phyloP scores from a whole-genome alignment of 1,140 invertebrate genomes.

The Achroia grisella region DNA sequence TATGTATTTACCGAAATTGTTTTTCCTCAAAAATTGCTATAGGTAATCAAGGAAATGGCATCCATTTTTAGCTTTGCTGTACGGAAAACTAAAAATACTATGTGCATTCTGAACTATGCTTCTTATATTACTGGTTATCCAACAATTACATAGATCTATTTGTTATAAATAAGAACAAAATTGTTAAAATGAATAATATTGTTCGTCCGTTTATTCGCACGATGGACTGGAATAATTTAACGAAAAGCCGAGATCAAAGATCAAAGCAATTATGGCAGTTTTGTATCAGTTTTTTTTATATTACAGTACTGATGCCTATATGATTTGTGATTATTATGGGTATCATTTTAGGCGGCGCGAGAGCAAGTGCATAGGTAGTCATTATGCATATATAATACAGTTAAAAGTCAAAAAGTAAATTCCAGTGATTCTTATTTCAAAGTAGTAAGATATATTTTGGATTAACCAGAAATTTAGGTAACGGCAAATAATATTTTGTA shows the following conservation, averaged over 20 bases:
- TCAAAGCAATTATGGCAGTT: conserved; percentile 39
- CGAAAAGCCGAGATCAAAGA: conserved; percentile 48
- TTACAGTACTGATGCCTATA: conserved; percentile 35
- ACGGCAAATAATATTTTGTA: conserved; percentile 2
- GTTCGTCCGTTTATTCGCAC: conserved; percentile 8
- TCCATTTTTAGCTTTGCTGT: no score
- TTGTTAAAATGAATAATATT: not conserved
- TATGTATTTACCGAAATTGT: no score
- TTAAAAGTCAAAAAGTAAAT: conserved; percentile 3
- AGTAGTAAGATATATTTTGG: conserved; percentile 23
- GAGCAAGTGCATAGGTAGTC: conserved; percentile 47
- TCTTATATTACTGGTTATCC: no score
- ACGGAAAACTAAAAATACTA: no score
- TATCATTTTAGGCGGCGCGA: conserved; percentile 46
- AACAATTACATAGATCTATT: no score
- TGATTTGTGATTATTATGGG: conserved; percentile 56
- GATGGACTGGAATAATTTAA: conserved; percentile 21
- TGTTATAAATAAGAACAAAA: no score
- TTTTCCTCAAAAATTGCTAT: no score
- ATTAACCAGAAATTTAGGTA: conserved; percentile 1
- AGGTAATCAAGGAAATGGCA: no score
- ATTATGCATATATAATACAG: conserved; percentile 17
- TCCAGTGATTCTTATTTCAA: not conserved
- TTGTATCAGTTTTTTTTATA: conserved; percentile 32
- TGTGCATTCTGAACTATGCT: no score